Evolutionary conservation across 2,113 vertebrate species (phyloP), one percentile per base, ranked within the genome.

Genomic region (Bucco capensis): DNA sequence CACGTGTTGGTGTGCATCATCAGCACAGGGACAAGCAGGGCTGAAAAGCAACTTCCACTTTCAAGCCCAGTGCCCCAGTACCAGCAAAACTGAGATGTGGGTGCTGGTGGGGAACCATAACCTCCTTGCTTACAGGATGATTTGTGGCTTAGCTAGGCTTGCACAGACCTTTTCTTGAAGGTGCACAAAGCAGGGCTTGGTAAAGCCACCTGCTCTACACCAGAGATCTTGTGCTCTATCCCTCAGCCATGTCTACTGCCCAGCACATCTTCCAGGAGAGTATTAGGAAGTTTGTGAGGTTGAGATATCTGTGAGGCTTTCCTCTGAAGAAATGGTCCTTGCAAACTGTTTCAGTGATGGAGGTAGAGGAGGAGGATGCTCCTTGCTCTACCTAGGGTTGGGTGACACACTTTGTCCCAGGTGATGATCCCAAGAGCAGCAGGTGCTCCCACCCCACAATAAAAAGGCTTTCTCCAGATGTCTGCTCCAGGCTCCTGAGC

Each of bases 1-100:
- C 35, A 21, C 1, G 1, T 4, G 21, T 19, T 4, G 2, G 11
- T 28, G 19, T 46, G 19, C 24, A 65, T 10, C 49, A 54, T 8
- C 21, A 18, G 75, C n/a, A 58, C 30, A 66, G 16, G 23, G 12
- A 70, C 61, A 53, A 65, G 16, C 37, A 72, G 54, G 13, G 38
- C 14, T 66, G 30, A 38, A 83, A 67, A 76, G n/a, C 13, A 76
- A 19, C 19, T 24, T 24, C 47, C 4, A 6, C 33, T 57, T 64
- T 24, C 9, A 60, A 77, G 15, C 21, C 16, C 22, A 49, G 21
- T 35, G 57, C 17, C 27, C 10, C 18, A 13, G 7, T 22, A 33
- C 11, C 30, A 60, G 53, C 64, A 35, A 75, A 71, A 78, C 3
- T 1, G 2, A 35, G 22, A 22, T 27, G 57, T 37, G 28, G 35